These are phyloP conservation scores for Euphysa ruthae DNA, from an alignment of 30 jellyfish, hydroid and myxozoan species.

Conservation along the genomic window DNA sequence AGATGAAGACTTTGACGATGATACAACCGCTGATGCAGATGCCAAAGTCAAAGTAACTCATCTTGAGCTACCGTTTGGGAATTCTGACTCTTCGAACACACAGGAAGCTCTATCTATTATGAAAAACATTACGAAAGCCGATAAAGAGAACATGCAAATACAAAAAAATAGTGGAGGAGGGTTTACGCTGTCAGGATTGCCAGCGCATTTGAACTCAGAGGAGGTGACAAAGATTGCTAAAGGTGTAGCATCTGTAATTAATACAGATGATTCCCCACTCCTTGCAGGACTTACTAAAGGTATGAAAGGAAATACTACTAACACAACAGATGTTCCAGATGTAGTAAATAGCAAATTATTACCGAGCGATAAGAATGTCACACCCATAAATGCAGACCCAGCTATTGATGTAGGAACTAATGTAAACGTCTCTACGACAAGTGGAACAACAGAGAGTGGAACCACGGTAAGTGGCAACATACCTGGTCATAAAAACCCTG, in stretches of 20 bases:
- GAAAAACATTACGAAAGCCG: background rate
- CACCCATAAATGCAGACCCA: background rate
- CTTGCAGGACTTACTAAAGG: background rate
- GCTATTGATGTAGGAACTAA: background rate
- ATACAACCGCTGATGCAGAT: background rate
- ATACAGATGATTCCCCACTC: slow-evolving; percentile 1
- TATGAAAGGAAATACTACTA: background rate
- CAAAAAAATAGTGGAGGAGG: slow-evolving; percentile 21
- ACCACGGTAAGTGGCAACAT: background rate
- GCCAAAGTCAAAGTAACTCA: slow-evolving; percentile 31
- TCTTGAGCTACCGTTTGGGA: slow-evolving; percentile 23
- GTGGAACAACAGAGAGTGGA: background rate
- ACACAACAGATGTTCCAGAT: background rate
- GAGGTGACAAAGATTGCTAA: slow-evolving; percentile 28
- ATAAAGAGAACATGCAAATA: background rate
- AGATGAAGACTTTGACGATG: background rate
- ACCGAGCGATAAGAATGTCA: background rate
- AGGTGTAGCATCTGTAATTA: slow-evolving; percentile 31
- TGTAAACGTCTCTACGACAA: background rate
- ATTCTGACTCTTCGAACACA: slow-evolving; percentile 2
- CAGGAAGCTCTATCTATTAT: slow-evolving; percentile 17
- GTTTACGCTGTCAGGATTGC: slow-evolving; percentile 23
- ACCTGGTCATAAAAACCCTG: background rate
- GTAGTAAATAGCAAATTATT: background rate
- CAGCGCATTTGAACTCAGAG: slow-evolving; percentile 2